Conservation (phyloP, 23 tunicate species). For the Ciona savignyi region DNA sequence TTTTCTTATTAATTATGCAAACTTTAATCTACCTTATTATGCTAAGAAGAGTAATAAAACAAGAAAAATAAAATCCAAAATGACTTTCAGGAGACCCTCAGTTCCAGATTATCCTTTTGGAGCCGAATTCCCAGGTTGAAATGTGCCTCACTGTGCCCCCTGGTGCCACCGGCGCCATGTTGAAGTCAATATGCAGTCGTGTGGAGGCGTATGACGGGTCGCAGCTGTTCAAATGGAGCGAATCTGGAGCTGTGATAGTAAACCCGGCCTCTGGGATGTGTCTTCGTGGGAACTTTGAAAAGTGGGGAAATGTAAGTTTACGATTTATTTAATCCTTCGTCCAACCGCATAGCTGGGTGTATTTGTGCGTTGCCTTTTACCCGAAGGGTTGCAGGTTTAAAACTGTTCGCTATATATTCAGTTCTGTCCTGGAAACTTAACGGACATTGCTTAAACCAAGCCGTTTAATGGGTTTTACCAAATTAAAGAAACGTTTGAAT, state of each 20-base stretch:
- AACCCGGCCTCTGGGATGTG: conserved; percentile 41
- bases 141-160: conserved; percentile 27
- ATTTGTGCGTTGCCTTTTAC: no score
- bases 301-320: conserved; percentile 45
- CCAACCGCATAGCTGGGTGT: no score
- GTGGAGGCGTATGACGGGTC: conserved; percentile 18
- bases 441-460: no score
- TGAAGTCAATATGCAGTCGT: conserved; percentile 23
- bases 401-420: no score
- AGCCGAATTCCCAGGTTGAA: background rate
- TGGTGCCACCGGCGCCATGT: background rate
- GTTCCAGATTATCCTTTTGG: conserved; percentile 47
- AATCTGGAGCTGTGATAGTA: conserved; percentile 2
- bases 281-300: conserved; percentile 19
- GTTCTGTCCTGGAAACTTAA: no score
- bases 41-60: no score
- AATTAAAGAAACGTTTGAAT: no score
- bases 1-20: no score
- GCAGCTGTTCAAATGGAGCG: conserved; percentile 58
- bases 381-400: no score
- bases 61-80: background rate
- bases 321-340: no score
- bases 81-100: conserved; percentile 53
- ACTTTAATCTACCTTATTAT: no score
- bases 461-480: no score